A percentile compares a stretch with the other conserved stretches of the same genome.
Conservation (phyloP, 2,797 vertebrate species). For the Pelobates cultripes region DNA sequence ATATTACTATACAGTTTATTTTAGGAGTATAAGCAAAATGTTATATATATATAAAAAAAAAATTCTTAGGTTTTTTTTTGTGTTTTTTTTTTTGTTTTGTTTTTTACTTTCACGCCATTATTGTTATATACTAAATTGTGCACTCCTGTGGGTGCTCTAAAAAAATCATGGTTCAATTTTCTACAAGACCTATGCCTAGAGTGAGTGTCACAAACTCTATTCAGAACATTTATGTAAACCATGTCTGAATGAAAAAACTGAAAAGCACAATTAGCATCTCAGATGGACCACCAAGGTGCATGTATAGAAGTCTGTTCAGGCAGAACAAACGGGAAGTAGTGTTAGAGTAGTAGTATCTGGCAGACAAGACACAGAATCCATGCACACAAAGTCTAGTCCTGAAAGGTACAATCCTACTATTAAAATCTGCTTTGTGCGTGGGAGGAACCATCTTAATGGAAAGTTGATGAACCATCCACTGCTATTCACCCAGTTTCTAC, state of each 20-base stretch:
- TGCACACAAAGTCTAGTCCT: neutral
- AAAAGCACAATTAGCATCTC: conserved; percentile 15
- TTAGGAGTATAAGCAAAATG: too few relatives aligned
- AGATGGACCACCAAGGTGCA: conserved; percentile 11
- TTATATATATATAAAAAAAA: too few relatives aligned
- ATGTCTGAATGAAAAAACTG: neutral
- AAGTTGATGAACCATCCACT: conserved; percentile 22
- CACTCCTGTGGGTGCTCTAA: neutral
- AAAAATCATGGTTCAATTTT: neutral
- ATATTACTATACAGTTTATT: too few relatives aligned
- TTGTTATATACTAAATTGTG: neutral
- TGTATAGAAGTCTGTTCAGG: neutral
- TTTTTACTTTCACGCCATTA: too few relatives aligned
- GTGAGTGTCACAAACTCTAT: neutral
- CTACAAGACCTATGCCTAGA: neutral
- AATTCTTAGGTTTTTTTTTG: too few relatives aligned
- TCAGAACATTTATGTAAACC: conserved; percentile 2
- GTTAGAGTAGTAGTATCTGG: neutral
- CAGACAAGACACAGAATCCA: conserved; percentile 10
- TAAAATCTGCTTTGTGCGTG: conserved; percentile 27
- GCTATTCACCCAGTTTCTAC: conserved; percentile 18
- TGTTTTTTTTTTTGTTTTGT: too few relatives aligned
- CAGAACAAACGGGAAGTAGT: conserved; percentile 7
- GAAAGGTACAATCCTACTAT: neutral
- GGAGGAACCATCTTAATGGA: conserved; percentile 11